Conservation (phyloP, 2,888 invertebrate species). For the Orthosia gracilis region DNA sequence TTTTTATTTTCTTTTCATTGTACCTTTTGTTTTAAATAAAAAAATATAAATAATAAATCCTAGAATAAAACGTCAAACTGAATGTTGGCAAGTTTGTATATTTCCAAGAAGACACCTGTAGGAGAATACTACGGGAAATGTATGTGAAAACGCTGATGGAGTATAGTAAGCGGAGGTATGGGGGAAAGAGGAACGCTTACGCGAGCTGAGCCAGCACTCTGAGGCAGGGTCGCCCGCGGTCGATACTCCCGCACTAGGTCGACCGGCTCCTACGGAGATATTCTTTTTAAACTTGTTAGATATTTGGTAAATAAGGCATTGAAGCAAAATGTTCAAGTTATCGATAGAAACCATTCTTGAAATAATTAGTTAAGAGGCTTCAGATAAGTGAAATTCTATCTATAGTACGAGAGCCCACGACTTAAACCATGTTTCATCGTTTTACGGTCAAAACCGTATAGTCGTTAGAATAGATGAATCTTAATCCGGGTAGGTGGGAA, state of each 20-base stretch:
- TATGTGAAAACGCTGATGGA: conserved; percentile 68
- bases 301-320: background rate
- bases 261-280: conserved; percentile 38
- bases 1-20: too few species aligned
- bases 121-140: conserved; percentile 45
- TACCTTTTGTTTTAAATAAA: too few species aligned
- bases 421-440: too few species aligned
- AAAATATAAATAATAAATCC: too few species aligned
- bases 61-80: too few species aligned
- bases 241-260: conserved; percentile 75
- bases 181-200: conserved; percentile 62
- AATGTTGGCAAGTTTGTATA: conserved; percentile 3
- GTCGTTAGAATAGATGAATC: too few species aligned
- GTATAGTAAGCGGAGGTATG: conserved; percentile 50
- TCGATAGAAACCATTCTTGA: background rate
- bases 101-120: conserved; percentile 62
- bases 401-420: too few species aligned
- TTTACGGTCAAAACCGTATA: too few species aligned
- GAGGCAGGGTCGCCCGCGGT: conserved; percentile 71
- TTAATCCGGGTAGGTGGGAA: too few species aligned
- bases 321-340: background rate
- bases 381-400: too few species aligned
- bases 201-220: conserved; percentile 69
- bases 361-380: background rate
- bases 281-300: background rate